Evolutionary conservation across 2,113 vertebrate genomes (phyloP).

Genomic region (Empidonax traillii): DNA sequence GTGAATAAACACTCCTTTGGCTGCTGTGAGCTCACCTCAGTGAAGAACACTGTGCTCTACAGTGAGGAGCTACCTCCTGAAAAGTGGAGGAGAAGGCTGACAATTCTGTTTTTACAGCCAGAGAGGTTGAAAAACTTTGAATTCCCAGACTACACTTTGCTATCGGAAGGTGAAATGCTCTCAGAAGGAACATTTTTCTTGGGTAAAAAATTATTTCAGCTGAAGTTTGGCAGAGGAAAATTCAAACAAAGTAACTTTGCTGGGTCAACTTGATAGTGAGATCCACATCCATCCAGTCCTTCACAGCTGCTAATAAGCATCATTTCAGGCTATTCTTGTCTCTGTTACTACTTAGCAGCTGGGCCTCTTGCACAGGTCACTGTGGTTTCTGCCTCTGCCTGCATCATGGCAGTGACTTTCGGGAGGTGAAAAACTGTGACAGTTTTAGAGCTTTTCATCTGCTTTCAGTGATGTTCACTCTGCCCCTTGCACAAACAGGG

Average conservation of each 20-base stretch:
- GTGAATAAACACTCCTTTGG: rapidly evolving
- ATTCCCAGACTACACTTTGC: not conserved
- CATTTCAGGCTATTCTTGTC: not conserved
- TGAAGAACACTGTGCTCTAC: not conserved
- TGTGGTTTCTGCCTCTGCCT: not conserved
- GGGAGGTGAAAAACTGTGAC: not conserved
- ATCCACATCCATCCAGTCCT: not conserved
- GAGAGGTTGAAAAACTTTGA: not conserved
- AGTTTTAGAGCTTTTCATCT: not conserved
- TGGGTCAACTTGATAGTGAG: not conserved
- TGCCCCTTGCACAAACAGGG: not conserved
- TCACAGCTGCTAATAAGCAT: not conserved
- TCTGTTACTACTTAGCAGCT: not conserved
- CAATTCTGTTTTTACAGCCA: not conserved
- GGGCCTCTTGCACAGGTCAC: not conserved
- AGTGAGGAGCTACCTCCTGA: not conserved
- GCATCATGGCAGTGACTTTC: not conserved
- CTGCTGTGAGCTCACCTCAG: not conserved
- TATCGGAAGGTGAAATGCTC: not conserved
- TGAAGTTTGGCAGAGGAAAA: not conserved
- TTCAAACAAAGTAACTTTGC: not conserved
- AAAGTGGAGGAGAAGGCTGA: not conserved
- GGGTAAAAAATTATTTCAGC: not conserved
- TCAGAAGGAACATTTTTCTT: not conserved
- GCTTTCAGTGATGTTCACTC: not conserved